Evolutionary conservation across 1,140 invertebrate species (phyloP), one percentile per base, ranked within the genome.

Genomic region (Potamilus streckersoni): DNA sequence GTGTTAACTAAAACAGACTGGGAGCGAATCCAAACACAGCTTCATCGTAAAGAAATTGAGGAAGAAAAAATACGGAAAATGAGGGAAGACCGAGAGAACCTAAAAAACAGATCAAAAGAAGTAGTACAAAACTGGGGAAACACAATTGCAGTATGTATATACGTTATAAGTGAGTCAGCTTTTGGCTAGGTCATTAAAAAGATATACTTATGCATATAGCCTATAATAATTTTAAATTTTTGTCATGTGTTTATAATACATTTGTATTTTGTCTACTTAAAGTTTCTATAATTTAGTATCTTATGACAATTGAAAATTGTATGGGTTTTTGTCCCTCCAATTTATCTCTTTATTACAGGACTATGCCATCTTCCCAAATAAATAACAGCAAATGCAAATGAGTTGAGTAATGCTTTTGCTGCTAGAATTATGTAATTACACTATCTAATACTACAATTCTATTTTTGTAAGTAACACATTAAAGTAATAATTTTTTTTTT

Each of bases 81-180:
- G 3, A 72, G 78, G 13, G 86, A 83, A 68, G 86, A 88, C 65
- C 86, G 80, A 67, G 86, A 89, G 67, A 78, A 80, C 38, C 76
- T 82, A 61, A 89, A 85, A 71, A 79, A 88, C 55, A 83, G 82
- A 56, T 90, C 89, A 38, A 84, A 87, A 72, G 86, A 89, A 62
- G 79, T 88, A 27, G 87, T 89, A 13, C 85, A 89, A 79, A 84
- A 88, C 70, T 91, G 90, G 90, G 81, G 85, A 64, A 90, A 90
- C 69, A 91, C 89, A 62, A 84, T 90, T 76, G 81, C 78, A 70
- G 89, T 90, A 84, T 84, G 88, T 84, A 60, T 31, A 17, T 2
- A 55, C 61, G n/a, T 64, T 67, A 57, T 49, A 60, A n/a, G 56
- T 58, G 27, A 31, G 27, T 31, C 27, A 31, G 27, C 16, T 1